Percentiles rank a stretch among this genome's conserved stretches.
These are phyloP conservation scores for Pipistrellus pygmaeus DNA, from an alignment of 2,797 vertebrate species.

Conservation along the genomic window DNA sequence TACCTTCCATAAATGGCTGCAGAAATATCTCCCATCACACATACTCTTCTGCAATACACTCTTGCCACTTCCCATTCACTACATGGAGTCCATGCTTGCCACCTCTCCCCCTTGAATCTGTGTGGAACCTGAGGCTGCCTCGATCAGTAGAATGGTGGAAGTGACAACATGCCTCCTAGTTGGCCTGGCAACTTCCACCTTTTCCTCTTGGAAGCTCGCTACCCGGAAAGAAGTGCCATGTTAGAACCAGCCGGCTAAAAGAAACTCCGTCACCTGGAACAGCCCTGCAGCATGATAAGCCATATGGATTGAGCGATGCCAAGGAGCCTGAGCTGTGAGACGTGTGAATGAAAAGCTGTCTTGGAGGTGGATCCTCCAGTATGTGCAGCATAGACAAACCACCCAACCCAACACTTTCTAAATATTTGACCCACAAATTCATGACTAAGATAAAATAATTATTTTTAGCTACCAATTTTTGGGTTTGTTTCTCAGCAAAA, in stretches of 20 bases:
- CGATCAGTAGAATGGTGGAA: background rate
- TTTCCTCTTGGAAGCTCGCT: background rate
- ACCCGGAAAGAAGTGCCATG: background rate
- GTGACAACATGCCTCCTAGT: background rate
- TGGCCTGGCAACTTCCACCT: background rate
- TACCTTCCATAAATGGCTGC: background rate
- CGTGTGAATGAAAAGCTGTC: background rate
- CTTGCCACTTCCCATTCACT: background rate
- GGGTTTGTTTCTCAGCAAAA: slow-evolving; percentile 11
- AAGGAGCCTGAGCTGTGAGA: background rate
- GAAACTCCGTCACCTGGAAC: background rate
- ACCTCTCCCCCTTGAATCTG: background rate
- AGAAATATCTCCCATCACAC: background rate
- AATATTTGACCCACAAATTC: background rate
- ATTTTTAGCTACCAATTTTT: background rate
- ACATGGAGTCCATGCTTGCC: background rate
- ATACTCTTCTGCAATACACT: background rate
- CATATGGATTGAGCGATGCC: background rate
- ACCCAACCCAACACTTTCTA: background rate
- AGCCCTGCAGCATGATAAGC: background rate
- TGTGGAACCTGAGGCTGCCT: background rate
- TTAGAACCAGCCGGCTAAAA: background rate
- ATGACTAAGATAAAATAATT: background rate
- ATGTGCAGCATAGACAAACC: background rate
- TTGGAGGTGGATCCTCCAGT: background rate